Evolutionary conservation across 2,888 invertebrate genomes (phyloP), one percentile per base, ranked within the genome.

Genomic region (Schizaphis graminum): DNA sequence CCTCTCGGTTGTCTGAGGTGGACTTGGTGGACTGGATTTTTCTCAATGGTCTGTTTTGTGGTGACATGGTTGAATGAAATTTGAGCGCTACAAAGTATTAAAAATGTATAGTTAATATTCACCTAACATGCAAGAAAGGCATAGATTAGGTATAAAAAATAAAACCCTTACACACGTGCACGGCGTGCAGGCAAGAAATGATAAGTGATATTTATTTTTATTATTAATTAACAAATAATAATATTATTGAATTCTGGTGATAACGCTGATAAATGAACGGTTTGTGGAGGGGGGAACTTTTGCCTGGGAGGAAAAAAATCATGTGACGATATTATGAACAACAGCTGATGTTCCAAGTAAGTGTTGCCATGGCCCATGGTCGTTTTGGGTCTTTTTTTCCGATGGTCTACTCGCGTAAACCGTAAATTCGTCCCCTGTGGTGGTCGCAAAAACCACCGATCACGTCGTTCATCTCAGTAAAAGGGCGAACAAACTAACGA

Each of bases 21-120:
- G 89, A 84, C 49, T 77, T 93, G 8, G 89, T 87, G 11, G 94
- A 84, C n/a, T 94, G 87, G 10, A 94, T n/a, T 57, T 94, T 94
- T n/a, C 77, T 94, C 61, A 93, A 24, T 11, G 85, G 91, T 49
- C 24, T 91, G 56, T 89, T 94, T 10, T 88, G 53, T 4, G 77
- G 21, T 1, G 92, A 61, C 89, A 93, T 92, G 91, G n/a, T 5
- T 21, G 21, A 53, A 4, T 53, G 5, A 53, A 21, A 21, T 53
- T 53, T 21, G 5, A 53, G 53, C 28, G 16, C 28, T 3, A 28
- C 11, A 28, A 61, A 28, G 61, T 61, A 28, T 28, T 11, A 61
- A 61, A 28, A 28, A 61, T 28, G 61, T 61, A 11, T 28, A 61
- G 28, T 61, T 61, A 67, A 67, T n/a, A n/a, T n/a, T 67, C 0